Percentiles rank a stretch among this genome's conserved stretches.
phyloP scores from a whole-genome alignment of 1,140 invertebrate genomes.

The Zophobas atratus region DNA sequence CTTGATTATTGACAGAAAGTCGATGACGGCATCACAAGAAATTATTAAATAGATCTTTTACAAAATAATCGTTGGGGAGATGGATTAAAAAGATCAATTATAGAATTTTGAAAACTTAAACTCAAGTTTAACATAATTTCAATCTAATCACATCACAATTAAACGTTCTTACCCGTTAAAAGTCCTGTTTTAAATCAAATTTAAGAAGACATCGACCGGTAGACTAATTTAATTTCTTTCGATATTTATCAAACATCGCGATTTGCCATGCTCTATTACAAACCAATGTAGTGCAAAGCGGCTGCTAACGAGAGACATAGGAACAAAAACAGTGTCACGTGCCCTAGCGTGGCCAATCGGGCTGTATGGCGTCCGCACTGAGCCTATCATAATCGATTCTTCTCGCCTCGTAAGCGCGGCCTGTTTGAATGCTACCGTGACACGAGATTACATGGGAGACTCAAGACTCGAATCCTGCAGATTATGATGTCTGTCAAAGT shows the following conservation, averaged over 20 bases:
- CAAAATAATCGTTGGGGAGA: too few species aligned
- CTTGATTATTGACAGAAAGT: too few species aligned
- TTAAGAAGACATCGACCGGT: too few species aligned
- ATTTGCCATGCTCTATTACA: constrained; percentile 18
- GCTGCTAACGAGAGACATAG: constrained; percentile 42
- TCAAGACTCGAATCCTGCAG: constrained; percentile 13
- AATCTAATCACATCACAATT: too few species aligned
- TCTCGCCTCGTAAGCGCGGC: constrained; percentile 62
- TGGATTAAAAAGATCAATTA: too few species aligned
- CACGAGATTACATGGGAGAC: constrained; percentile 63
- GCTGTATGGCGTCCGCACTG: constrained; percentile 34
- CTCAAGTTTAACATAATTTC: too few species aligned
- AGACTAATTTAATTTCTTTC: too few species aligned
- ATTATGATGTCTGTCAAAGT: constrained; percentile 29
- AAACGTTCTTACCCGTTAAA: too few species aligned
- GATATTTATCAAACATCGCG: constrained; percentile 5
- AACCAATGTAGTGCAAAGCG: constrained; percentile 4
- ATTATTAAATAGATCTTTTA: too few species aligned
- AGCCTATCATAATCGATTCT: constrained; percentile 61
- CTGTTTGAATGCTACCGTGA: constrained; percentile 59
- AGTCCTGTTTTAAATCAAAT: too few species aligned
- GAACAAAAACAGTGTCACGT: constrained; percentile 59
- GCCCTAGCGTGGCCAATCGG: constrained; percentile 60
- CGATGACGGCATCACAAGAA: too few species aligned
- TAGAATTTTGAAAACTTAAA: too few species aligned